Conservation (phyloP, 1,140 invertebrate species). For the Drosophila lacteicornis region DNA sequence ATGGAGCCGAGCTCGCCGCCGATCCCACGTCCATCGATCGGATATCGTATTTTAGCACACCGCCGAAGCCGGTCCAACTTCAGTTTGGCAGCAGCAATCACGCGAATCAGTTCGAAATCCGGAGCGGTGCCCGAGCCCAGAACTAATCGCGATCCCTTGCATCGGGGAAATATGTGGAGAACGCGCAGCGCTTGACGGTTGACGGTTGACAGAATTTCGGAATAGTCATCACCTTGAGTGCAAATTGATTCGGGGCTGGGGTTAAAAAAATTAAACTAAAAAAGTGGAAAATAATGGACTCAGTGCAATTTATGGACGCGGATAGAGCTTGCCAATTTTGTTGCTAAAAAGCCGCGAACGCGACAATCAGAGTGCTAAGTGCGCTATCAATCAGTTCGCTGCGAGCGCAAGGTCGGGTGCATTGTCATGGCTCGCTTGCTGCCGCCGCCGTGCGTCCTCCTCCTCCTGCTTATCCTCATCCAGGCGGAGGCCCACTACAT, state of each 20-base stretch:
- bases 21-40: slow-evolving; percentile 59
- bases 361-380: slow-evolving; percentile 68
- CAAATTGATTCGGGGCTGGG: slow-evolving; percentile 56
- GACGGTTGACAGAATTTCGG: slow-evolving; percentile 65
- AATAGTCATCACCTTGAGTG: slow-evolving; percentile 68
- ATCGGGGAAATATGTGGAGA: slow-evolving; percentile 56
- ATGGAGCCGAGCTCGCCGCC: slow-evolving; percentile 48
- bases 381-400: slow-evolving; percentile 54
- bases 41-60: slow-evolving; percentile 43
- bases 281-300: slow-evolving; percentile 53
- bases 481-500: slow-evolving; percentile 63
- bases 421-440: slow-evolving; percentile 43
- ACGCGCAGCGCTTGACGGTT: slow-evolving; percentile 20
- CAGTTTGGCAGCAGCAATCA: slow-evolving; percentile 70
- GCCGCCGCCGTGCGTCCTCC: slow-evolving; percentile 9
- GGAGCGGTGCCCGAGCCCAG: background rate
- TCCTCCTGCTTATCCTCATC: slow-evolving; percentile 1
- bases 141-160: slow-evolving; percentile 6
- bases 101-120: slow-evolving; percentile 47
- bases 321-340: slow-evolving; percentile 54
- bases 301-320: slow-evolving; percentile 71
- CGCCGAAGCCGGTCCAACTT: slow-evolving; percentile 23
- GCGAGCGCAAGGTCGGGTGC: slow-evolving; percentile 54
- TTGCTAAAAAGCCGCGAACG: slow-evolving; percentile 64
- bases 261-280: slow-evolving; percentile 14